A percentile compares a stretch with the other conserved stretches of the same genome.
These are phyloP conservation scores for Anas platyrhynchos DNA, from an alignment of 2,113 vertebrate species.

Conservation along the genomic window DNA sequence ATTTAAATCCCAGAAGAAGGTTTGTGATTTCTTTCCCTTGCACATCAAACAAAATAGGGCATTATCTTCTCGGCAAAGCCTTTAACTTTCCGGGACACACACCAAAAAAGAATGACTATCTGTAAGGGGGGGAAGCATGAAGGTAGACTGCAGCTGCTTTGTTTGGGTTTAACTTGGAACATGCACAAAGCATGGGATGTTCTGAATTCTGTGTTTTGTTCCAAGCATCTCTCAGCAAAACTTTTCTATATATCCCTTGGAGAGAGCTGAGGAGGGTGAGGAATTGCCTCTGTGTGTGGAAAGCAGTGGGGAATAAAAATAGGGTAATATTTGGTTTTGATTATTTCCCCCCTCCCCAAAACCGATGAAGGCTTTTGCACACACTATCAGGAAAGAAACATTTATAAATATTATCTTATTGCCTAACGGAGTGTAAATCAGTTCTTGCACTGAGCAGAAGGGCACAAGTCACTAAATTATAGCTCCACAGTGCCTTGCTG, in stretches of 20 bases:
- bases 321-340: not conserved
- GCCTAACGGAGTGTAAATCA: not conserved
- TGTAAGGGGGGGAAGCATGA: not conserved
- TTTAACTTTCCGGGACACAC: not conserved
- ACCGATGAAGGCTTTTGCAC: not conserved
- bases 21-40: not conserved
- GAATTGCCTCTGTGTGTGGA: not conserved
- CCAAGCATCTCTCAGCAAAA: not conserved
- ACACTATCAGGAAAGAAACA: not conserved
- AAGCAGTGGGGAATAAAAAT: not conserved
- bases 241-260: not conserved
- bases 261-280: not conserved
- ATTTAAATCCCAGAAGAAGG: not conserved
- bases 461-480: not conserved
- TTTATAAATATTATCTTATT: constrained; percentile 2
- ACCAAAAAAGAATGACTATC: not conserved
- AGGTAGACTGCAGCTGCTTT: not conserved
- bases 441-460: not conserved
- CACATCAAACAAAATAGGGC: not conserved
- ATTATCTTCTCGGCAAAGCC: not conserved
- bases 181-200: not conserved
- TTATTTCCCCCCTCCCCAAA: not conserved
- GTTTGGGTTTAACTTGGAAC: not conserved
- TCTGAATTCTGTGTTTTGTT: not conserved
- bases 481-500: not conserved